Evolutionary conservation across 2,888 invertebrate species (phyloP).

Genomic region (Malacosoma neustria): DNA sequence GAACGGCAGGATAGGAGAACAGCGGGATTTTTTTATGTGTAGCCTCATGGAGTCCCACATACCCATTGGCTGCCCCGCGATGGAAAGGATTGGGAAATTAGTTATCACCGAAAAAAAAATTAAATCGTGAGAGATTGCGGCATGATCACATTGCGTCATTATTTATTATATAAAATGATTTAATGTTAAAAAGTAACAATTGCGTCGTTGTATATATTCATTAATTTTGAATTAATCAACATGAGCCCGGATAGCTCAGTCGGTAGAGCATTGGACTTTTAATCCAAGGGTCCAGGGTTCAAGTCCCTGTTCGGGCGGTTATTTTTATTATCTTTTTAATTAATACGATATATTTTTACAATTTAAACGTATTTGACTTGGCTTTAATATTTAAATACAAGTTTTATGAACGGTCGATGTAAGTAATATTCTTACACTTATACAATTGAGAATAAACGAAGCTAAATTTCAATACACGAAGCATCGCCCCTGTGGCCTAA

Average conservation of each 20-base stretch:
- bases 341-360: too few relatives aligned
- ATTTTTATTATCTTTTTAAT: constrained; percentile 15
- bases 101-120: too few relatives aligned
- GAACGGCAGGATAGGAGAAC: too few relatives aligned
- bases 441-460: background rate
- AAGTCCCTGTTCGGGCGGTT: constrained; percentile 73
- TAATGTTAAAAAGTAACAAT: background rate
- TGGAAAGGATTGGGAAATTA: too few relatives aligned
- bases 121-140: too few relatives aligned
- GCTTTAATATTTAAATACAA: background rate
- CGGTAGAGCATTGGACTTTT: constrained; percentile 76
- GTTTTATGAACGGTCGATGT: background rate
- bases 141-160: too few relatives aligned
- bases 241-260: constrained; percentile 74
- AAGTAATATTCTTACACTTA: background rate
- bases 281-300: constrained; percentile 76
- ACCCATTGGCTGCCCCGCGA: too few relatives aligned
- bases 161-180: background rate
- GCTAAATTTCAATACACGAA: background rate
- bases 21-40: too few relatives aligned
- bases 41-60: too few relatives aligned
- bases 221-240: rapidly evolving
- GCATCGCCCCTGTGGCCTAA: constrained; percentile 33
- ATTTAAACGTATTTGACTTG: too few relatives aligned
- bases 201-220: too few relatives aligned